A percentile compares a stretch with the other conserved stretches of the same genome.
These are phyloP conservation scores for Calonectris borealis DNA, from an alignment of 2,113 vertebrate species.

Conservation along the genomic window DNA sequence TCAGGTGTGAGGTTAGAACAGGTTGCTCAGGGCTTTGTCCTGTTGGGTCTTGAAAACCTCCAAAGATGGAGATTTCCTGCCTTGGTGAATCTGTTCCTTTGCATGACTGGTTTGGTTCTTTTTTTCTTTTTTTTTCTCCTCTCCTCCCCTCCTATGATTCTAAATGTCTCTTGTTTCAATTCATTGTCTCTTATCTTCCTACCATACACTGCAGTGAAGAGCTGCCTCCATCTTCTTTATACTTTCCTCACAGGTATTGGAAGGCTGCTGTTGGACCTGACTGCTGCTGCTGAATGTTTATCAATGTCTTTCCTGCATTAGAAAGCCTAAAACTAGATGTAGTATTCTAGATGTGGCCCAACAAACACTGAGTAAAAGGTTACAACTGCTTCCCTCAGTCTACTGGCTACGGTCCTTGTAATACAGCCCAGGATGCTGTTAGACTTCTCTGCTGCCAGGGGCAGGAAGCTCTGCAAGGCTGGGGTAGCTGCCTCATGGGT, in stretches of 20 bases:
- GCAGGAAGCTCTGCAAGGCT: background rate
- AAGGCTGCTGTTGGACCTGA: background rate
- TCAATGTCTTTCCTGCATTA: background rate
- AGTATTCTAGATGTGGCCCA: background rate
- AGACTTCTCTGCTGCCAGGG: background rate
- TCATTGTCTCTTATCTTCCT: background rate
- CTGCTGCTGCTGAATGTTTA: background rate
- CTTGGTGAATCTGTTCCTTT: background rate
- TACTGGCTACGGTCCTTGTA: accelerated
- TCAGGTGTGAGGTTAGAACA: background rate
- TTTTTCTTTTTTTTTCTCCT: no score
- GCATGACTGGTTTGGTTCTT: background rate
- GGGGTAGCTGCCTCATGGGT: background rate
- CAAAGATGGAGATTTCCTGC: background rate
- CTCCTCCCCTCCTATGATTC: background rate
- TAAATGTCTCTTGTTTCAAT: background rate
- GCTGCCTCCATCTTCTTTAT: background rate
- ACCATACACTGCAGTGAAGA: background rate
- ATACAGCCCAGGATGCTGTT: background rate
- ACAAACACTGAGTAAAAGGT: background rate
- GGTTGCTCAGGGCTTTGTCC: background rate
- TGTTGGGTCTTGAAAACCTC: background rate
- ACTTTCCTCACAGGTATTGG: background rate
- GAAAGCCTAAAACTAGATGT: background rate
- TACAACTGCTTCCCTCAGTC: background rate